phyloP scores from a whole-genome alignment of 2,888 invertebrate genomes.

The Adela reaumurella region DNA sequence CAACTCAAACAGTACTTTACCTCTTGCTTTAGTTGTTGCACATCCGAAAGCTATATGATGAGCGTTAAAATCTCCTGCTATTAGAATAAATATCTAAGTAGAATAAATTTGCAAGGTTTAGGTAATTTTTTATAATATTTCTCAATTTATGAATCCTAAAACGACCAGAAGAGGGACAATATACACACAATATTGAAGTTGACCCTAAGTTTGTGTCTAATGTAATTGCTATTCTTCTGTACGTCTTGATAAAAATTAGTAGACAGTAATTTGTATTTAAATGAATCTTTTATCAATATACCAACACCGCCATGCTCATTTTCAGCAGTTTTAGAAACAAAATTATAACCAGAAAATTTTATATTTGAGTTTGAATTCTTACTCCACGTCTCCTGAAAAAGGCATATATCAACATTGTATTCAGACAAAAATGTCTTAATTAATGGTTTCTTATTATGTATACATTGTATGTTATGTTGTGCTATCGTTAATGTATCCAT shows the following conservation, averaged over 20 bases:
- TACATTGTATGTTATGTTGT: neutral
- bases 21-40: conserved; percentile 5
- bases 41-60: conserved; percentile 5
- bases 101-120: too few species aligned
- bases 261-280: too few species aligned
- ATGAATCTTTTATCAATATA: neutral
- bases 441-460: too few species aligned
- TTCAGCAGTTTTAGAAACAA: neutral
- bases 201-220: too few species aligned
- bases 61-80: conserved; percentile 3
- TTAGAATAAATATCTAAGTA: too few species aligned
- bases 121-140: neutral
- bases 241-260: too few species aligned
- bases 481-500: neutral
- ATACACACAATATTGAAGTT: too few species aligned
- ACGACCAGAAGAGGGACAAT: too few species aligned
- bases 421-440: neutral
- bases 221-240: too few species aligned
- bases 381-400: neutral
- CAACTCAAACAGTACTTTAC: conserved; percentile 7
- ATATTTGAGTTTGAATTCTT: neutral
- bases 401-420: neutral
- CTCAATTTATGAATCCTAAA: neutral
- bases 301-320: conserved; percentile 1
- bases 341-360: too few species aligned